These are phyloP conservation scores for Tetragonisca angustula DNA, from an alignment of 2,888 invertebrate genomes.

Conservation along the genomic window DNA sequence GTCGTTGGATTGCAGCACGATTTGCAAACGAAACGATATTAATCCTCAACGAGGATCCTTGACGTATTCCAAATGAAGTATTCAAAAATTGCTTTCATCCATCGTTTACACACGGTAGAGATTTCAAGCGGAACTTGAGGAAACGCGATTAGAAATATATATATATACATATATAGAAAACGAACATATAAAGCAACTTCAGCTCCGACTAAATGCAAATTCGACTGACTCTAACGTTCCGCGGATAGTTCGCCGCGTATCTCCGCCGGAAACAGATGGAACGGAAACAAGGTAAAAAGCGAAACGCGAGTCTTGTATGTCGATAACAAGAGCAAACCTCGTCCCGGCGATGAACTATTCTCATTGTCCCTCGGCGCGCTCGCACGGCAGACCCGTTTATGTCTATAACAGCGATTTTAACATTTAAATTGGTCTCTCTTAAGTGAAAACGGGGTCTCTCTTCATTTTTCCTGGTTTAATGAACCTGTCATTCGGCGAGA, in stretches of 20 bases:
- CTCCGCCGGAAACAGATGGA: conserved; percentile 8
- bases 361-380: conserved; percentile 17
- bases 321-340: conserved; percentile 42
- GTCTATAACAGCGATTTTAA: conserved; percentile 45
- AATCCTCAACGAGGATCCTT: too few relatives aligned
- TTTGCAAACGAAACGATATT: too few relatives aligned
- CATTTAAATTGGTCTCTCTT: conserved; percentile 50
- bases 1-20: too few relatives aligned
- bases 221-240: neutral
- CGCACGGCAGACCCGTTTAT: conserved; percentile 14
- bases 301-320: conserved; percentile 27
- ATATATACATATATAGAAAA: too few relatives aligned
- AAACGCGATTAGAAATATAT: too few relatives aligned
- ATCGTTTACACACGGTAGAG: too few relatives aligned
- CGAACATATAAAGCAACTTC: neutral
- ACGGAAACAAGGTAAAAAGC: conserved; percentile 26
- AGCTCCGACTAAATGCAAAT: neutral
- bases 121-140: too few relatives aligned
- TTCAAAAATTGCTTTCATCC: too few relatives aligned
- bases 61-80: too few relatives aligned
- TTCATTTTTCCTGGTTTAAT: conserved; percentile 44
- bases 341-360: conserved; percentile 6
- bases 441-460: conserved; percentile 41
- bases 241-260: neutral
- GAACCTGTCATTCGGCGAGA: neutral